phyloP scores from a whole-genome alignment of 2,113 vertebrate species.

The Lathamus discolor region DNA sequence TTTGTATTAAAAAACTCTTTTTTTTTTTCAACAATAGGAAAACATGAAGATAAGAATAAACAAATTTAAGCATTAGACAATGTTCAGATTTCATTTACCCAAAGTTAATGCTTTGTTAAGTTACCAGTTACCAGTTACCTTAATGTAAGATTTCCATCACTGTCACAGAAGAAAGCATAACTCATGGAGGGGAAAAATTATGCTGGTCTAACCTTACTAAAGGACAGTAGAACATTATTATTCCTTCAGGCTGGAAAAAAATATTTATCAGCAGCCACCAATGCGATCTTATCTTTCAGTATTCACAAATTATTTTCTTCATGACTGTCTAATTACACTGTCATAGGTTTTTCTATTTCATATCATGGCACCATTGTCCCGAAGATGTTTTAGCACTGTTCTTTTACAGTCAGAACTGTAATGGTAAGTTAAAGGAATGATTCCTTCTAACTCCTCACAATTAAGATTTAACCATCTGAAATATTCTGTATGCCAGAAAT shows the following conservation, averaged over 20 bases:
- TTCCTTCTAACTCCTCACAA: not conserved
- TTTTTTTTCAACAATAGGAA: not conserved
- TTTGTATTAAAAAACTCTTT: not conserved
- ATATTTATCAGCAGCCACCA: not conserved
- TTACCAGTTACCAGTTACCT: not conserved
- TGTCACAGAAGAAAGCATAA: not conserved
- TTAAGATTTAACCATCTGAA: not conserved
- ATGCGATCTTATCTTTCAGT: not conserved
- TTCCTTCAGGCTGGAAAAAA: not conserved
- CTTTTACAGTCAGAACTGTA: not conserved
- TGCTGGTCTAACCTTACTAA: not conserved
- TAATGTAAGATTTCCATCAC: not conserved
- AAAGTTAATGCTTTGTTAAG: not conserved
- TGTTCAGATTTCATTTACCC: not conserved
- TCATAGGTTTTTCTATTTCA: not conserved
- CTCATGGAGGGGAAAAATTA: not conserved
- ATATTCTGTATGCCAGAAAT: not conserved
- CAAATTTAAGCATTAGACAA: not conserved
- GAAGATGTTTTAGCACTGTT: not conserved
- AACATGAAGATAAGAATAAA: not conserved
- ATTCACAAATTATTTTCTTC: not conserved
- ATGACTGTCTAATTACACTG: not conserved
- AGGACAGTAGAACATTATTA: not conserved
- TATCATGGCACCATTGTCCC: not conserved
- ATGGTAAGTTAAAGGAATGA: not conserved